phyloP scores from a whole-genome alignment of 2,113 vertebrate species.

The Dunckerocampus dactyliophorus region DNA sequence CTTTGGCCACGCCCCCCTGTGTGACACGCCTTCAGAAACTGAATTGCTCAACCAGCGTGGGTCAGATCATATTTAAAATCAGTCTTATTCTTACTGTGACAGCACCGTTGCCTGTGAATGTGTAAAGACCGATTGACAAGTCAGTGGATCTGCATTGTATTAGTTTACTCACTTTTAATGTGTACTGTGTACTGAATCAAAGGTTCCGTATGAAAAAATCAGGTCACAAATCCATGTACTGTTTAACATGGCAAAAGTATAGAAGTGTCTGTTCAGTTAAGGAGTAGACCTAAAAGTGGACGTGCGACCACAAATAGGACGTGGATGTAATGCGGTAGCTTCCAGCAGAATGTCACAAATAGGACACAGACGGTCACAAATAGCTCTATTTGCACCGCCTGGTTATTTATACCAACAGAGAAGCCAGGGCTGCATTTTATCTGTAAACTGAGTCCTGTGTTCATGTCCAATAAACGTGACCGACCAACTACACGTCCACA shows the following conservation, averaged over 20 bases:
- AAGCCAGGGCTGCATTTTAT: neutral
- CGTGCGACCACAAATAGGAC: conserved; percentile 41
- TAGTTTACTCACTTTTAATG: too few species aligned
- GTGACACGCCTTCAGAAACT: neutral
- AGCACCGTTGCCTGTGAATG: neutral
- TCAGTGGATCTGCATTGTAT: too few species aligned
- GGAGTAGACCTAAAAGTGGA: conserved; percentile 40
- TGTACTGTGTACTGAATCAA: too few species aligned
- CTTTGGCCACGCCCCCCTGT: neutral
- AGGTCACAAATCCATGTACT: too few species aligned
- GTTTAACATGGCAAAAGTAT: too few species aligned
- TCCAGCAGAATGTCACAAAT: conserved; percentile 37
- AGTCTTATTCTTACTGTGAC: neutral
- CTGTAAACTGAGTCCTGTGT: neutral
- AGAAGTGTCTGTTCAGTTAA: conserved; percentile 35
- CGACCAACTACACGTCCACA: too few species aligned
- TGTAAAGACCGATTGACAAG: neutral
- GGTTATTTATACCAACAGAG: conserved; percentile 31
- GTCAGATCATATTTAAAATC: neutral
- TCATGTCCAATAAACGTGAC: too few species aligned
- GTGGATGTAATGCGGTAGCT: conserved; percentile 48
- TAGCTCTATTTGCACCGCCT: conserved; percentile 48
- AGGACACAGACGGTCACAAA: conserved; percentile 37
- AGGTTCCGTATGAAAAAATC: too few species aligned
- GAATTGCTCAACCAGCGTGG: too few species aligned